Percentiles rank a stretch among this genome's conserved stretches.
Evolutionary conservation across 2,888 invertebrate species (phyloP).

Genomic region (Leptopilina syphax): DNA sequence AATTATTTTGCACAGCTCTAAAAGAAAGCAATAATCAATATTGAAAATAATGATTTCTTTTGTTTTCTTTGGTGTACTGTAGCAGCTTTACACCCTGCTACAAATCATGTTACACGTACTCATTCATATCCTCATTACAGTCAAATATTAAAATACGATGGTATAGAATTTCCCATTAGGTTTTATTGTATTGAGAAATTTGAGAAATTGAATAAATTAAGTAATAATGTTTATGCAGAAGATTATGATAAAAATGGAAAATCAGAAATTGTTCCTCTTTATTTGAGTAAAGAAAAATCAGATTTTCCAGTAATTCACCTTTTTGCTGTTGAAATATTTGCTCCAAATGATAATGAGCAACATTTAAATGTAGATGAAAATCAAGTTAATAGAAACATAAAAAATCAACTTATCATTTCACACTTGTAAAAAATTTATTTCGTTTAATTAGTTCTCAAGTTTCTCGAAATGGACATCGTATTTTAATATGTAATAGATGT

Average conservation of each 20-base stretch:
- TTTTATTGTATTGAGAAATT: not conserved
- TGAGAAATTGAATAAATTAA: too few species aligned
- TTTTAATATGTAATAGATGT: not conserved
- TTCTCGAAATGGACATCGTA: not conserved
- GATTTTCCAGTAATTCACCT: not conserved
- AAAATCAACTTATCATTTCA: not conserved
- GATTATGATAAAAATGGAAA: slow-evolving; percentile 2
- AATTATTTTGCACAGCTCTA: too few species aligned
- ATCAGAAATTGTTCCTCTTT: not conserved
- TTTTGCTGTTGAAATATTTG: not conserved
- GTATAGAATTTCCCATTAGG: slow-evolving; percentile 13
- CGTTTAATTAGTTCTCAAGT: slow-evolving; percentile 20
- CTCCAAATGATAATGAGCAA: not conserved
- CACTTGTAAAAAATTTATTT: slow-evolving; percentile 14
- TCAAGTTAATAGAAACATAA: not conserved
- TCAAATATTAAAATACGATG: slow-evolving; percentile 24
- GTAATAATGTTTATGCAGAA: slow-evolving; percentile 10
- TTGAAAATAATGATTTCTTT: slow-evolving; percentile 45
- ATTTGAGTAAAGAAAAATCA: not conserved
- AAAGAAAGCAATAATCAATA: too few species aligned
- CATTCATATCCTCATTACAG: slow-evolving; percentile 34
- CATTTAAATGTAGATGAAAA: not conserved
- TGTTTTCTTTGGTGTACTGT: slow-evolving; percentile 47
- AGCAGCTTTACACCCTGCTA: slow-evolving; percentile 38
- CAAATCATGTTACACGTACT: not conserved